Base-by-base conservation (phyloP, 2,113 vertebrate species). In the Crotalus viridis region DNA sequence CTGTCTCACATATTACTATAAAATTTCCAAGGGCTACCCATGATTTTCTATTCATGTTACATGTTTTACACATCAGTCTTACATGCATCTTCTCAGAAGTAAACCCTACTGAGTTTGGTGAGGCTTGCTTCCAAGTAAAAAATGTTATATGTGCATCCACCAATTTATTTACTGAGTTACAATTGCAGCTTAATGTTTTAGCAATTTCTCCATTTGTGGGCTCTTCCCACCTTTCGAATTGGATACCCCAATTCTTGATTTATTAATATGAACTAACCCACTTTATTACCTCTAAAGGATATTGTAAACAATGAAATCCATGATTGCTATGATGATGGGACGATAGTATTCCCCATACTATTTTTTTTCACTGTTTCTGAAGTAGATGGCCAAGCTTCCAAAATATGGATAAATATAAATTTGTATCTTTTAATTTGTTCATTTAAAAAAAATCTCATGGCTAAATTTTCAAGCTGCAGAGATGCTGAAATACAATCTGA, bases 381-480 rank as follows among this genome's bases (percentile, higher is more conserved):
- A 94, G 89, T 48, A 0, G 94, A 93, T 54, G 3, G 92, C 2
- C 21, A 89, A 94, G 88, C 85, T 94, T 26, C 39, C 17, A 87
- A 43, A 8, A 89, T 46, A 33, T 9, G 0, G 0, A 46, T 48
- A 93, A 89, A 28, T 90, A 6, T 90, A 10, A 22, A 64, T 94
- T 89, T 7, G 57, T 43, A 46, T 93, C 15, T 52, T 55, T 3
- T n/a, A 85, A 81, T 92, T 94, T 94, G 0, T 92, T 95, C 43
- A 39, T 39, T 74, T 55, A 21, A 59, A 0, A 19, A 92, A 5
- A 9, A 95, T 94, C 61, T 7, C 59, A 6, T 93, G 87, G 87
- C 59, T 92, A 89, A 93, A 81, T 95, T 93, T 96, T 92, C 55
- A 74, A 94, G 21, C 15, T 91, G 33, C 46, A 26, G n/a, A 46